A percentile compares a stretch with the other conserved stretches of the same genome.
Conservation (phyloP, 2,113 vertebrate species). For the Tor tambroides region DNA sequence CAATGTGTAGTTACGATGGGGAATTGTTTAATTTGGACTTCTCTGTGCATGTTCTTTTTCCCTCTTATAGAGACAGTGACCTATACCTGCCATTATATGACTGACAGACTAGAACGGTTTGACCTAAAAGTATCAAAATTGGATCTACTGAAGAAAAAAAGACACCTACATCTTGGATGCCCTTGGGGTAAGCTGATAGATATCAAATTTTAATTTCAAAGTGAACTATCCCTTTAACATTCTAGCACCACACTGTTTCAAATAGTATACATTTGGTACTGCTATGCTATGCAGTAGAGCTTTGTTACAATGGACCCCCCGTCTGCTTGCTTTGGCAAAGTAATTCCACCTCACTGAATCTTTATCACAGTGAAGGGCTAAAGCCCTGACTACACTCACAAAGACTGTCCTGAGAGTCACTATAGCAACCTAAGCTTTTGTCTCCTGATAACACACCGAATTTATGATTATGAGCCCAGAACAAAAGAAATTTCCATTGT, state of each 20-base stretch:
- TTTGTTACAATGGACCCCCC: background rate
- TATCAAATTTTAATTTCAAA: too few species aligned
- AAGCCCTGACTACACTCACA: background rate
- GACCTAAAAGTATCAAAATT: too few species aligned
- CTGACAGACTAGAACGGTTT: too few species aligned
- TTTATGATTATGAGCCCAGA: background rate
- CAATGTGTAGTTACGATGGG: too few species aligned
- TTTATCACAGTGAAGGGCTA: background rate
- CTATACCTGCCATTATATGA: too few species aligned
- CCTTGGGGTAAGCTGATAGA: too few species aligned
- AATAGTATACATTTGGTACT: background rate
- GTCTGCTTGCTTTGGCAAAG: background rate
- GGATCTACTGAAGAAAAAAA: too few species aligned
- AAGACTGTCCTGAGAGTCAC: background rate
- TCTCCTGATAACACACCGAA: background rate
- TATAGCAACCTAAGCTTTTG: slow-evolving; percentile 14
- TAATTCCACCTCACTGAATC: slow-evolving; percentile 9
- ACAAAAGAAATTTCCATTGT: background rate
- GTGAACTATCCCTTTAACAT: background rate
- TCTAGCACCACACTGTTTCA: background rate
- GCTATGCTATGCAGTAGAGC: background rate
- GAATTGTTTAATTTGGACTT: too few species aligned
- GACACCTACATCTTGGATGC: too few species aligned
- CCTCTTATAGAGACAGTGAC: too few species aligned
- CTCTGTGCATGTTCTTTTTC: too few species aligned